phyloP scores from a whole-genome alignment of 1,140 invertebrate genomes.

The Drosophila quadrilineata region DNA sequence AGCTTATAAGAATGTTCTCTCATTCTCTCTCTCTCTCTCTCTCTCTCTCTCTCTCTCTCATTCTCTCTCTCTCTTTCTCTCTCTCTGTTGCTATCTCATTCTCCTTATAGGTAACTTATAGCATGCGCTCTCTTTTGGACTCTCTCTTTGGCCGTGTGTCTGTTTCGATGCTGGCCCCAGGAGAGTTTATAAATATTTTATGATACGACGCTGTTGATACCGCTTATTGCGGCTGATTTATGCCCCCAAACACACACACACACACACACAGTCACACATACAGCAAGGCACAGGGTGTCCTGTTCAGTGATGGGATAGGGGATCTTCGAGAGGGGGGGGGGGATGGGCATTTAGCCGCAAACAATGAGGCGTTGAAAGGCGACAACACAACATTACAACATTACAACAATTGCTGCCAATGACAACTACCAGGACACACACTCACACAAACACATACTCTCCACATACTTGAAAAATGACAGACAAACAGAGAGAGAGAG shows the following conservation, averaged over 20 bases:
- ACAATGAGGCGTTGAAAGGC: slow-evolving; percentile 42
- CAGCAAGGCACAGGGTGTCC: no score
- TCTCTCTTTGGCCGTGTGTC: background rate
- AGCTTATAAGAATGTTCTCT: background rate
- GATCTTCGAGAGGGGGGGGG: no score
- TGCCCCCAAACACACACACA: slow-evolving; percentile 33
- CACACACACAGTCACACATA: background rate
- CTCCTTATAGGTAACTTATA: no score
- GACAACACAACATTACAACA: slow-evolving; percentile 22
- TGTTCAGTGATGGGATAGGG: no score
- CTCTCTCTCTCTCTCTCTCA: background rate
- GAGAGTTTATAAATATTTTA: slow-evolving; percentile 67
- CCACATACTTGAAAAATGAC: no score
- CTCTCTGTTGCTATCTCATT: background rate
- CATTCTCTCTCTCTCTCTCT: background rate
- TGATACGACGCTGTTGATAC: slow-evolving; percentile 48
- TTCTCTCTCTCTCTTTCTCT: background rate
- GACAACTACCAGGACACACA: slow-evolving; percentile 9
- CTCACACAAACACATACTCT: background rate
- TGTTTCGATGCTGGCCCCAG: slow-evolving; percentile 2
- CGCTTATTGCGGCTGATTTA: slow-evolving; percentile 69
- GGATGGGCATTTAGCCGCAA: background rate
- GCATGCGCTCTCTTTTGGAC: background rate
- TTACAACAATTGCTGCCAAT: slow-evolving; percentile 35
- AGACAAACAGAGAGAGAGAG: no score